A percentile compares a stretch with the other conserved stretches of the same genome.
Conservation (phyloP, 2,113 vertebrate species). For the Egretta garzetta region DNA sequence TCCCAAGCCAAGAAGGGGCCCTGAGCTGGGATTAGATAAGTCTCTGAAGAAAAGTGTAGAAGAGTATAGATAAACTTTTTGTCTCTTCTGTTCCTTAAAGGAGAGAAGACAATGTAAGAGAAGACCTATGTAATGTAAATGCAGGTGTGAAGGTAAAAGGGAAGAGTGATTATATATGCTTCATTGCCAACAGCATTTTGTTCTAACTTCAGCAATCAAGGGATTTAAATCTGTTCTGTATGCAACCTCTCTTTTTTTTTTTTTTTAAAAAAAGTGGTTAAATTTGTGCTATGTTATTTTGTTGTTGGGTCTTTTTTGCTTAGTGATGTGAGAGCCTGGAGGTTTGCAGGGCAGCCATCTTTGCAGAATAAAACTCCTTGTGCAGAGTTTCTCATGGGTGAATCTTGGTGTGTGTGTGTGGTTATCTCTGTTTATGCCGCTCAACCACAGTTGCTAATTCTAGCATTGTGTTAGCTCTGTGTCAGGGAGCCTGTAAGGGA, state of each 20-base stretch:
- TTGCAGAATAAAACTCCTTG: neutral
- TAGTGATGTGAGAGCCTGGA: fast-evolving
- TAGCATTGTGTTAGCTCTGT: neutral
- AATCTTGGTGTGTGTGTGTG: neutral
- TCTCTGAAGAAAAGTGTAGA: neutral
- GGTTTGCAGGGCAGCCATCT: neutral
- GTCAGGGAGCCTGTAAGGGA: neutral
- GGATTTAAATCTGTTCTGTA: neutral
- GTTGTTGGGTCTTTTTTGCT: neutral
- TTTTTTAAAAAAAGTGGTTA: neutral
- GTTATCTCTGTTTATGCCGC: neutral
- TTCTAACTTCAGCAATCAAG: neutral
- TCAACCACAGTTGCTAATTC: neutral
- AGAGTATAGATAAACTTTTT: neutral
- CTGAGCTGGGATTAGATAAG: neutral
- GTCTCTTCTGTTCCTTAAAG: neutral
- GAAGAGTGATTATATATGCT: neutral
- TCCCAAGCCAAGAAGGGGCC: neutral
- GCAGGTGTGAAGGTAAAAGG: neutral
- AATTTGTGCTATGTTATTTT: neutral
- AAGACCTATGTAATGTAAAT: neutral
- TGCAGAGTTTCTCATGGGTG: neutral
- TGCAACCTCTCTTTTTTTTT: neutral
- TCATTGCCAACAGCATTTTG: neutral
- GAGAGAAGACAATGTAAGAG: neutral